Percentiles rank a stretch among this genome's conserved stretches.
Conservation (phyloP, 2,113 vertebrate genomes). For the Glareola pratincola region DNA sequence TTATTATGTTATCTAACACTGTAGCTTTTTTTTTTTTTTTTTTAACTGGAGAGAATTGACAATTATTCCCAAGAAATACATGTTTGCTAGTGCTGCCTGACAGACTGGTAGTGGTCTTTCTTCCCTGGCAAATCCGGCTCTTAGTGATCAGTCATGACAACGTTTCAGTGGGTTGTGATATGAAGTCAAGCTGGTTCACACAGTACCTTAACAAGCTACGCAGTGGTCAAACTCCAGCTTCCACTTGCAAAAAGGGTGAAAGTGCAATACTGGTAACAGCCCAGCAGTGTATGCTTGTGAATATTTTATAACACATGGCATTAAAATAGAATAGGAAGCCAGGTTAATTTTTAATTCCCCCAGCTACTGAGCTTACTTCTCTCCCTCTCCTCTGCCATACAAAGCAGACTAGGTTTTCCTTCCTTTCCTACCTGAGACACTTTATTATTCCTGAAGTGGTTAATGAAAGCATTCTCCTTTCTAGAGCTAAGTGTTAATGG, state of each 20-base stretch:
- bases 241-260: not conserved
- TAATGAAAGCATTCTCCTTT: not conserved
- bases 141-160: not conserved
- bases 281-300: not conserved
- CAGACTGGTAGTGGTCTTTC: not conserved
- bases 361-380: not conserved
- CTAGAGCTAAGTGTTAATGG: not conserved
- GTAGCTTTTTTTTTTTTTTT: not conserved
- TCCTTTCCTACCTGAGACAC: not conserved
- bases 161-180: too few relatives aligned
- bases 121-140: not conserved
- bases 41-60: not conserved
- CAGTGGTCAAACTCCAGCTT: not conserved
- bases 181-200: not conserved
- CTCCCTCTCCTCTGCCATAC: not conserved
- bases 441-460: not conserved
- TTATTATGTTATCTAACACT: not conserved
- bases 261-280: not conserved
- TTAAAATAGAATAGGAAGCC: not conserved
- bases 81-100: not conserved
- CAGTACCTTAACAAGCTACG: not conserved
- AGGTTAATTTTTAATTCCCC: not conserved
- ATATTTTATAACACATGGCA: not conserved
- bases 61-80: not conserved
- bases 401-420: not conserved